Conservation (phyloP, 2,797 vertebrate species). For the Bufotes viridis region DNA sequence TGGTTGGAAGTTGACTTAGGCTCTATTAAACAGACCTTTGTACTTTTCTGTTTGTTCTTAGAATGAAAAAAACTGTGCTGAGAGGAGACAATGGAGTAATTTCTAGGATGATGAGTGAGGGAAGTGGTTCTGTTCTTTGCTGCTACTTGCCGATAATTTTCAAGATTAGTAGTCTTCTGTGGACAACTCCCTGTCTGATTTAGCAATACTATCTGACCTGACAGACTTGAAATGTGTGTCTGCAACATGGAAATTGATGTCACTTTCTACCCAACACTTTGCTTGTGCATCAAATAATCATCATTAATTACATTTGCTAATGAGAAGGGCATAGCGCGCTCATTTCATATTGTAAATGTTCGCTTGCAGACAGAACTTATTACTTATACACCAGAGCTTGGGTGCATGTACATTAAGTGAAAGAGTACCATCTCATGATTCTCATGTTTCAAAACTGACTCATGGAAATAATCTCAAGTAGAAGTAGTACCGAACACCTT, state of each 20-base stretch:
- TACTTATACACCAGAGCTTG: not conserved
- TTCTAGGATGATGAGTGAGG: slow-evolving; percentile 51
- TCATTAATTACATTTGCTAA: not conserved
- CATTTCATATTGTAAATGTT: not conserved
- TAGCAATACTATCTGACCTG: slow-evolving; percentile 21
- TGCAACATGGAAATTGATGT: slow-evolving; percentile 20
- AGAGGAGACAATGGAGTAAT: slow-evolving; percentile 30
- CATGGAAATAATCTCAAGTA: not conserved
- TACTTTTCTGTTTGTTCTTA: slow-evolving; percentile 44
- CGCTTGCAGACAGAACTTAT: not conserved
- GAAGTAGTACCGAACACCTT: too few relatives aligned
- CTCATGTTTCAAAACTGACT: not conserved
- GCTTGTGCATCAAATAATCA: not conserved
- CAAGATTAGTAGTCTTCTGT: slow-evolving; percentile 34
- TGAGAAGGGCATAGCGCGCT: not conserved
- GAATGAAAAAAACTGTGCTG: slow-evolving; percentile 10
- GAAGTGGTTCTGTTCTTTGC: slow-evolving; percentile 34
- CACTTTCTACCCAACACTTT: slow-evolving; percentile 8
- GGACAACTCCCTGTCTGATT: slow-evolving; percentile 48
- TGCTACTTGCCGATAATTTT: slow-evolving; percentile 47
- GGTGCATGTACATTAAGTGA: not conserved
- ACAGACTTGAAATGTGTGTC: slow-evolving; percentile 40
- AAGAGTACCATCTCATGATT: not conserved
- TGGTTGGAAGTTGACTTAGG: slow-evolving; percentile 27
- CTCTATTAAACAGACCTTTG: slow-evolving; percentile 1